These are phyloP conservation scores for Monodelphis domestica DNA, from an alignment of 2,797 vertebrate species.

Conservation along the genomic window DNA sequence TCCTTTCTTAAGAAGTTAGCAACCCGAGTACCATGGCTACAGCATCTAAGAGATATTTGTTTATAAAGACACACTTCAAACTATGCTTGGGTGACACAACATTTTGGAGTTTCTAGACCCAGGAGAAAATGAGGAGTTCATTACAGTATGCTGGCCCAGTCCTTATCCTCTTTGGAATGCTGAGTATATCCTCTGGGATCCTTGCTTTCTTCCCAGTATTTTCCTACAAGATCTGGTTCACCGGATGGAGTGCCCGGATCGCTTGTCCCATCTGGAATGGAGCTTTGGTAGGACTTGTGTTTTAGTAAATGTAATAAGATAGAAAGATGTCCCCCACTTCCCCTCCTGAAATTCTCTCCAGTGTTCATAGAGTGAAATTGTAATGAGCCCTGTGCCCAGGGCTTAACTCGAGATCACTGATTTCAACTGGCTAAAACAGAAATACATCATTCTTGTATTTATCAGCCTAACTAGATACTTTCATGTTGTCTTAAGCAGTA, in stretches of 20 bases:
- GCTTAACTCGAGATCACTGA: background rate
- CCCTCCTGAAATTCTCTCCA: constrained; percentile 21
- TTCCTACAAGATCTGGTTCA: constrained; percentile 74
- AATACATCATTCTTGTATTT: constrained; percentile 27
- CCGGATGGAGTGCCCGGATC: constrained; percentile 78
- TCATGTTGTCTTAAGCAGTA: background rate
- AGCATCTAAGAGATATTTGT: constrained; percentile 85
- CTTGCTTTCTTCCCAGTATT: constrained; percentile 77
- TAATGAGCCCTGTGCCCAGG: constrained; percentile 45
- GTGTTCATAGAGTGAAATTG: constrained; percentile 18
- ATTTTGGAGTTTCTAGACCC: constrained; percentile 60
- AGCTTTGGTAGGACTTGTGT: constrained; percentile 78
- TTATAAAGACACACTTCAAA: constrained; percentile 74
- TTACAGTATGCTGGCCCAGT: constrained; percentile 68
- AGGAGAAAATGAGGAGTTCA: constrained; percentile 67
- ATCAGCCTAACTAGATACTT: background rate
- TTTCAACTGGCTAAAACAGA: constrained; percentile 37
- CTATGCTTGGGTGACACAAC: constrained; percentile 73
- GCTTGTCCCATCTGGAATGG: constrained; percentile 82
- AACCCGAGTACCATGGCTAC: constrained; percentile 80
- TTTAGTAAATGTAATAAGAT: constrained; percentile 32
- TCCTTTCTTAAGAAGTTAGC: constrained; percentile 79
- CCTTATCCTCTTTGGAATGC: constrained; percentile 71
- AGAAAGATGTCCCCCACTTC: background rate
- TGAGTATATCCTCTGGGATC: constrained; percentile 73